Base-by-base conservation (phyloP, 1,140 invertebrate species). In the Oreohelix idahoensis region DNA sequence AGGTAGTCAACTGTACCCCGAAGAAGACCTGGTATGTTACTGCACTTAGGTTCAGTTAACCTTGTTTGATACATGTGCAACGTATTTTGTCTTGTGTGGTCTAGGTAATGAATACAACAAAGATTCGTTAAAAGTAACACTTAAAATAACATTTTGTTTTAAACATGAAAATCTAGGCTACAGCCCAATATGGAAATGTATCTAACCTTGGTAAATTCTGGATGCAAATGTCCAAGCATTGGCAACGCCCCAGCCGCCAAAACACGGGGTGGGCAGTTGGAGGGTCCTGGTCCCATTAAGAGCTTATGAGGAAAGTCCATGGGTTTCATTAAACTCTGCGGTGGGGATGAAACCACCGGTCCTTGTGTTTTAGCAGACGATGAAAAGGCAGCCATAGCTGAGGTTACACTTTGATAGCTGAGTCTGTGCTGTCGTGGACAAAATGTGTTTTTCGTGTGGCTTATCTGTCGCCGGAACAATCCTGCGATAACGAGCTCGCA, bases 211-310 rank as follows among this genome's bases (percentile, higher is more conserved):
- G 93, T 94, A 79, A 95, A 94, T 92, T 96, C 96, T 11, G 94
- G 92, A 93, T 96, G 95, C 89, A 96, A 93, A 88, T 96, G 95
- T 11, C 96, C 96, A n/a, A 96, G 87, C 36, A 96, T 87, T 45
- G 95, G 95, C 85, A 94, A 92, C 8, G 93, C 92, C 78, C 95
- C 92, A 5, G 95, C 94, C 53, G 94, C 92, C 39, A 95, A 91
- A 20, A 96, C 94, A 75, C 95, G 92, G n/a, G 94, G 93, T 1
- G 95, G 93, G 88, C 94, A 94, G 92, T 96, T 96, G 26, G 95
- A 95, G 2, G 96, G 96, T n/a, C 96, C 96, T 0, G 96, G 95
- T 0, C 96, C 95, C 94, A 96, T 95, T 85, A 96, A 89, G 0
- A 94, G 93, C 90, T 96, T 96, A 84, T 93, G 89, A n/a, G 95